Percentiles rank a stretch among this genome's conserved stretches.
phyloP scores from a whole-genome alignment of 2,888 invertebrate genomes.

The Lasiommata megera region DNA sequence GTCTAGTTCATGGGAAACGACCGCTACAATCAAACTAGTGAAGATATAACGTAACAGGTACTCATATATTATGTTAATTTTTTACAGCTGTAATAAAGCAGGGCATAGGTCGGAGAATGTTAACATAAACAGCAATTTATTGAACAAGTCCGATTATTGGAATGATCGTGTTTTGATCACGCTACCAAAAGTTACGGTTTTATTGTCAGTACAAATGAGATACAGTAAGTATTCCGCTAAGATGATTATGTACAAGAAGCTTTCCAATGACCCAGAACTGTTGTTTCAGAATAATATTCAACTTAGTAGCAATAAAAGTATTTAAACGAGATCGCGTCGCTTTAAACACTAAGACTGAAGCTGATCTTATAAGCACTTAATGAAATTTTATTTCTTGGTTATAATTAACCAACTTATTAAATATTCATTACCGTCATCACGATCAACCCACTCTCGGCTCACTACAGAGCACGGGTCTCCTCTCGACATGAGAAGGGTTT shows the following conservation, averaged over 20 bases:
- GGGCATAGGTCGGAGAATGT: conserved; percentile 28
- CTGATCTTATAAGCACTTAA: no score
- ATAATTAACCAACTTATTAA: no score
- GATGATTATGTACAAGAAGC: neutral
- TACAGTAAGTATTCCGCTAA: neutral
- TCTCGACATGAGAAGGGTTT: no score
- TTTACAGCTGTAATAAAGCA: conserved; percentile 23
- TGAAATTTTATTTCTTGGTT: no score
- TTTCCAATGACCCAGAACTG: no score
- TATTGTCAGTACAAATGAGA: neutral
- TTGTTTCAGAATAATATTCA: no score
- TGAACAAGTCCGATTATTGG: conserved; percentile 24
- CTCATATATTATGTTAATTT: conserved; percentile 28
- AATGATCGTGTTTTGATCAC: conserved; percentile 16
- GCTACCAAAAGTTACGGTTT: conserved; percentile 19
- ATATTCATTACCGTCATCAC: no score
- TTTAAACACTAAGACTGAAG: no score
- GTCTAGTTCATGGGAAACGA: neutral
- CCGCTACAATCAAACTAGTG: conserved; percentile 15
- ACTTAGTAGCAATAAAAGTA: no score
- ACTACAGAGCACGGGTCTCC: no score
- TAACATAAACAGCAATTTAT: conserved; percentile 31
- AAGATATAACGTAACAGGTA: conserved; percentile 25
- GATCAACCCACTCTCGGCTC: no score
- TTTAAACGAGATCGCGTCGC: no score